Percentiles rank a stretch among this genome's conserved stretches.
These are phyloP conservation scores for Rhinoptilus africanus DNA, from an alignment of 2,113 vertebrate genomes.

Conservation along the genomic window DNA sequence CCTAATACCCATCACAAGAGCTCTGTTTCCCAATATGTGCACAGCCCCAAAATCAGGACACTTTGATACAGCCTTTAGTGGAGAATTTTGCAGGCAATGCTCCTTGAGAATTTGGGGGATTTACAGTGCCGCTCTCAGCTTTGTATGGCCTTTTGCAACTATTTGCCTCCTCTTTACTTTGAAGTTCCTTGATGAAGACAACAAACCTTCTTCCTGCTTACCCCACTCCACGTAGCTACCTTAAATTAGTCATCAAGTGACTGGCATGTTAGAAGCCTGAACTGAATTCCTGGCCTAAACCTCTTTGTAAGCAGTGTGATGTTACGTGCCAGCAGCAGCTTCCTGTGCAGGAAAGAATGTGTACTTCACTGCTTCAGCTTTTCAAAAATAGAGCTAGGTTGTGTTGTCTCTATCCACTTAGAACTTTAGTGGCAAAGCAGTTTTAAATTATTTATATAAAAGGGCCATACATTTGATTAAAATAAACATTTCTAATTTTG, in stretches of 20 bases:
- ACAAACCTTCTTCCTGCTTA: background rate
- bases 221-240: background rate
- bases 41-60: background rate
- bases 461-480: background rate
- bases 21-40: background rate
- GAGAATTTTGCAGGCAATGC: background rate
- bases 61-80: background rate
- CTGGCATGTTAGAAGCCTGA: background rate
- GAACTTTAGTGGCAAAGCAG: background rate
- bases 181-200: background rate
- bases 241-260: background rate
- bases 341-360: background rate
- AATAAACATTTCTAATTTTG: background rate
- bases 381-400: background rate
- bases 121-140: background rate
- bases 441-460: background rate
- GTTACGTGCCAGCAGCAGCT: background rate
- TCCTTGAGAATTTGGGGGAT: background rate
- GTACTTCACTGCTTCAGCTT: background rate
- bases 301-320: background rate
- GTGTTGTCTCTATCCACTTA: background rate
- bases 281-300: background rate
- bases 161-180: background rate
- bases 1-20: background rate
- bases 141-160: background rate